Conservation (phyloP, 1,140 invertebrate genomes). For the Palaemon carinicauda region DNA sequence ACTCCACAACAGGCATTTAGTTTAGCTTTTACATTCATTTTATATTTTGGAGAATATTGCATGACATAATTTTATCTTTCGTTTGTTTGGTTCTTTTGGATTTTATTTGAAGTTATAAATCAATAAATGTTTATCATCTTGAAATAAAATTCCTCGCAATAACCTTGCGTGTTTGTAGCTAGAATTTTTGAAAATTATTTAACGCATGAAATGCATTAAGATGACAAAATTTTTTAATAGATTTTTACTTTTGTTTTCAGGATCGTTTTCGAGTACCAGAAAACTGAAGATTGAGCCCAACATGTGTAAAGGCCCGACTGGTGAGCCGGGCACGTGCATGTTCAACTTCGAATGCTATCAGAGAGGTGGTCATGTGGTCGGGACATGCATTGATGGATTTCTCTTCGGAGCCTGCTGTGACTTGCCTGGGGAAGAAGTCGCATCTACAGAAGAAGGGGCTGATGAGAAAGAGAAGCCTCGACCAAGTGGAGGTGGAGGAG, state of each 20-base stretch:
- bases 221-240: not conserved
- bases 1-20: no score
- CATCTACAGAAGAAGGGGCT: not conserved
- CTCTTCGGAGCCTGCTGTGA: conserved; percentile 87
- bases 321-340: conserved; percentile 81
- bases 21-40: no score
- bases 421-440: conserved; percentile 12
- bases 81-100: no score
- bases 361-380: conserved; percentile 82
- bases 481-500: not conserved
- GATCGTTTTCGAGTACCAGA: not conserved
- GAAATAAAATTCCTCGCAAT: no score
- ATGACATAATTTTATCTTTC: no score
- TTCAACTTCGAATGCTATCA: conserved; percentile 90
- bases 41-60: no score
- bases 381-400: conserved; percentile 90
- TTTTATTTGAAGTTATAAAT: no score
- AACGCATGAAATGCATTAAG: no score
- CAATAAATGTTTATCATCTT: no score
- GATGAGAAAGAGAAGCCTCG: not conserved
- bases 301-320: conserved; percentile 64
- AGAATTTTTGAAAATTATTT: no score
- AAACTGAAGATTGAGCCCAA: conserved; percentile 57
- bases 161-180: no score
- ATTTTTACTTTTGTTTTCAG: not conserved